Evolutionary conservation across 2,888 invertebrate species (phyloP).

Genomic region (Trichopria drosophilae): DNA sequence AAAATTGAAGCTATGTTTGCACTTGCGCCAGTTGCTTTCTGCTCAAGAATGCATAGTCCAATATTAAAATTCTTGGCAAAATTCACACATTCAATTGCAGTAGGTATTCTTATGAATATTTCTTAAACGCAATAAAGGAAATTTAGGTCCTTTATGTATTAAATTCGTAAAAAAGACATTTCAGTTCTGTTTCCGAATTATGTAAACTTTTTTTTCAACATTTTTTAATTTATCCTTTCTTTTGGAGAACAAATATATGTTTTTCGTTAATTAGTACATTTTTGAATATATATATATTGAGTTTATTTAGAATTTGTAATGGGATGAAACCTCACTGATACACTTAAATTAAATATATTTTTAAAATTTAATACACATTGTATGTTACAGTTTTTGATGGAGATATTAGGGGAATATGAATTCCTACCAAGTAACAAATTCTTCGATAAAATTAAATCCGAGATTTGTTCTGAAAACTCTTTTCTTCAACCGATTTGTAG

Average conservation of each 20-base stretch:
- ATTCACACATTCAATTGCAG: slow-evolving; percentile 1
- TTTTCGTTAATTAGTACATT: too few species aligned
- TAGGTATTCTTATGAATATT: too few species aligned
- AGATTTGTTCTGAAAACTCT: slow-evolving; percentile 63
- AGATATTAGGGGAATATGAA: slow-evolving; percentile 55
- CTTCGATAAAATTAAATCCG: slow-evolving; percentile 56
- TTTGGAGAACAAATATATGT: too few species aligned
- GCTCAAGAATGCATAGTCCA: slow-evolving; percentile 26
- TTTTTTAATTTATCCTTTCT: too few species aligned
- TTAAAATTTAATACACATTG: slow-evolving; percentile 3
- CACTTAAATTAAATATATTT: neutral
- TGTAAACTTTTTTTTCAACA: too few species aligned
- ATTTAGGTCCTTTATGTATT: too few species aligned
- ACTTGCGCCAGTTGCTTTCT: slow-evolving; percentile 58
- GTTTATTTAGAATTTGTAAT: neutral
- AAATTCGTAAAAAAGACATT: too few species aligned
- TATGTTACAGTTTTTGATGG: slow-evolving; percentile 27
- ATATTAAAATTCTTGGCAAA: slow-evolving; percentile 16
- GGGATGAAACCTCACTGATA: neutral
- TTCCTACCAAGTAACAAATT: slow-evolving; percentile 65
- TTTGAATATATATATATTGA: too few species aligned
- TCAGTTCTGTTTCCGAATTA: too few species aligned
- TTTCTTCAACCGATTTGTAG: slow-evolving; percentile 66
- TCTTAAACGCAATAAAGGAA: too few species aligned
- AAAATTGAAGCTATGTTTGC: slow-evolving; percentile 51